These are phyloP conservation scores for Thaumatotibia leucotreta DNA, from an alignment of 1,140 invertebrate species.

Conservation along the genomic window DNA sequence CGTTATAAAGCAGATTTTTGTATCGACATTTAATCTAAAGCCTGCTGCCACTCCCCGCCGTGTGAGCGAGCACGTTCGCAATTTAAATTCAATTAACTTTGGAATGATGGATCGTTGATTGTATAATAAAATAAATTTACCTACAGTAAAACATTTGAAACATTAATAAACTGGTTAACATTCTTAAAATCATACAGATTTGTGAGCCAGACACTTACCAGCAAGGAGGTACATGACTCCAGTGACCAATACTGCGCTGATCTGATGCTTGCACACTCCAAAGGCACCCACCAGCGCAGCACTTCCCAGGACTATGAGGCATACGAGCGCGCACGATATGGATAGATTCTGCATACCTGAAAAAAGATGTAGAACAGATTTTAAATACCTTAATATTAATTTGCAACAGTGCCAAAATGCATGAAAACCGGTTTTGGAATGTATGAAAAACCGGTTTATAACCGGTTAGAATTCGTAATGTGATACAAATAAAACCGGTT, in stretches of 20 bases:
- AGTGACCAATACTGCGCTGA: conserved; percentile 92
- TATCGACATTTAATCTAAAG: background rate
- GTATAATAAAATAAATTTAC: background rate
- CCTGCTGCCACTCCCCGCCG: background rate
- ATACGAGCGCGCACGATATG: conserved; percentile 93
- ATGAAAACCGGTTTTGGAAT: no score
- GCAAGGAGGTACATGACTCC: conserved; percentile 94
- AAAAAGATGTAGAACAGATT: no score
- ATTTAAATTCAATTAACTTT: background rate
- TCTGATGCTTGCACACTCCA: conserved; percentile 90
- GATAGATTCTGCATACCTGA: conserved; percentile 95
- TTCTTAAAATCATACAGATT: no score
- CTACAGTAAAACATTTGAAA: no score
- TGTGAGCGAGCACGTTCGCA: background rate
- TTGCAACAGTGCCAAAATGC: no score
- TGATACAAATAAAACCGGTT: no score
- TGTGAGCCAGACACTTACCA: conserved; percentile 81
- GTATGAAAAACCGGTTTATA: no score
- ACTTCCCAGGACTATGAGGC: conserved; percentile 89
- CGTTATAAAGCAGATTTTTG: background rate
- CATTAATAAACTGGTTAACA: no score
- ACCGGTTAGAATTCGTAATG: no score
- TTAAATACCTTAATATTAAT: no score
- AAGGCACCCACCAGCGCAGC: conserved; percentile 90
- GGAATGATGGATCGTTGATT: background rate